phyloP scores from a whole-genome alignment of 2,888 invertebrate genomes.

The Heterodera filipjevi region DNA sequence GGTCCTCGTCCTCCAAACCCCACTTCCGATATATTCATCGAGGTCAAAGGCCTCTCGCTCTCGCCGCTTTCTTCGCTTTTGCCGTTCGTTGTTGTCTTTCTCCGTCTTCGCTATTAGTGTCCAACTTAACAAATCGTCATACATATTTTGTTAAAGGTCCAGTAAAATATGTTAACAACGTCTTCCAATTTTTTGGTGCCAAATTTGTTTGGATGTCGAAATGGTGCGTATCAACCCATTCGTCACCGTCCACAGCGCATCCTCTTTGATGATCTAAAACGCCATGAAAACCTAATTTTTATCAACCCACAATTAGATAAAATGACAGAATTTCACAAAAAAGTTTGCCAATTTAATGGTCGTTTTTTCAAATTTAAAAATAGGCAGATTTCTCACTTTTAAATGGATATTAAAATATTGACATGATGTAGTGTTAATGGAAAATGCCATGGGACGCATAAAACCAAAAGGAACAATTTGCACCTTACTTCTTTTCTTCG shows the following conservation, averaged over 20 bases:
- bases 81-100: background rate
- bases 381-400: too few relatives aligned
- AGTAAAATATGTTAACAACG: background rate
- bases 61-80: conserved; percentile 73
- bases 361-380: too few relatives aligned
- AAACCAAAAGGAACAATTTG: too few relatives aligned
- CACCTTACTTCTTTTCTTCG: too few relatives aligned
- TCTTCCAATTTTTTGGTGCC: conserved; percentile 25
- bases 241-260: conserved; percentile 74
- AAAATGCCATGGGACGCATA: too few relatives aligned
- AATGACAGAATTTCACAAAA: too few relatives aligned
- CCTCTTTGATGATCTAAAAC: conserved; percentile 63
- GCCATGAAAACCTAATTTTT: too few relatives aligned
- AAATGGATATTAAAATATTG: too few relatives aligned
- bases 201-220: conserved; percentile 64
- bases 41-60: conserved; percentile 89
- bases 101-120: background rate
- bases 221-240: conserved; percentile 98
- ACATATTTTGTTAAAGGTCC: background rate
- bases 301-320: too few relatives aligned
- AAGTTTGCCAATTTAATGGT: too few relatives aligned
- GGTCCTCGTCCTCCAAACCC: conserved; percentile 80
- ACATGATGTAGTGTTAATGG: too few relatives aligned
- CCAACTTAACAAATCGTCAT: background rate
- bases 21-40: conserved; percentile 95